These are phyloP conservation scores for Ophion ellenae DNA, from an alignment of 2,888 invertebrate species.

Conservation along the genomic window DNA sequence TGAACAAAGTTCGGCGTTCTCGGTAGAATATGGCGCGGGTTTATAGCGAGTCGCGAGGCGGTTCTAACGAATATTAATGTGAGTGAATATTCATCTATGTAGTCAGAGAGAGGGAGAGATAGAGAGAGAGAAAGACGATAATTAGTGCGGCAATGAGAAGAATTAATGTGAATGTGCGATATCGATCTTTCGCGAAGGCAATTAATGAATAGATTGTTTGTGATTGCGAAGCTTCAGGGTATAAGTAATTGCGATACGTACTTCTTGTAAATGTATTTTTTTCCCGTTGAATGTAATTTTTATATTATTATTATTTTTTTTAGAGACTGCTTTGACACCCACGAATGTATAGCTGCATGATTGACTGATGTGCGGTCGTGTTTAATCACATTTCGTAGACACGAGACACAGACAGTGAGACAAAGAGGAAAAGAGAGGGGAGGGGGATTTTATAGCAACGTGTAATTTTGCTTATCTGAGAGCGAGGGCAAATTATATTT, in stretches of 20 bases:
- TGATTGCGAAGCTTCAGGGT: neutral
- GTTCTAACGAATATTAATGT: neutral
- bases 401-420: conserved; percentile 24
- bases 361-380: conserved; percentile 18
- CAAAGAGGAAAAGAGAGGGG: conserved; percentile 3
- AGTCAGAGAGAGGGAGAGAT: conserved; percentile 14
- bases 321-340: too few species aligned
- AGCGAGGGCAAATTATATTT: conserved; percentile 59
- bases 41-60: too few species aligned
- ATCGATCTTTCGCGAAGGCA: neutral
- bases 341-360: neutral
- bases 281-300: too few species aligned
- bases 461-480: conserved; percentile 8
- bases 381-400: conserved; percentile 28
- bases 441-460: neutral
- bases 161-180: conserved; percentile 8
- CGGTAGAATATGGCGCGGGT: too few species aligned
- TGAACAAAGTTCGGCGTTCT: too few species aligned
- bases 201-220: neutral
- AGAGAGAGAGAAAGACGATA: neutral
- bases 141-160: neutral
- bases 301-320: too few species aligned
- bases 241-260: neutral
- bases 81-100: neutral
- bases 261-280: neutral